A percentile compares a stretch with the other conserved stretches of the same genome.
Conservation (phyloP, 1,140 invertebrate species). For the Pseudachorutes palmiensis region DNA sequence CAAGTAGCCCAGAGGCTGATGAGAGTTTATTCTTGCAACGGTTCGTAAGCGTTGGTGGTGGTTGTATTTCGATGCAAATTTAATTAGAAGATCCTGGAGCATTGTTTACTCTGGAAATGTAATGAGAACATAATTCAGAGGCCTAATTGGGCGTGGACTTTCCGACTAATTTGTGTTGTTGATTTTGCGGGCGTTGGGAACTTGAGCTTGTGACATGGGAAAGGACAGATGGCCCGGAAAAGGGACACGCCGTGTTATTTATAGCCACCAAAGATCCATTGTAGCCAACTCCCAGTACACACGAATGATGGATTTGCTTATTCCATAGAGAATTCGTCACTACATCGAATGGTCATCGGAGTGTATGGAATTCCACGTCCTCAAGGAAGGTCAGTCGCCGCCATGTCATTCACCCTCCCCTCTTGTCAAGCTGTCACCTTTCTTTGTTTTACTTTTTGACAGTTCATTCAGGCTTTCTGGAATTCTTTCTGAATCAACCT, state of each 20-base stretch:
- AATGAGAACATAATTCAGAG: no score
- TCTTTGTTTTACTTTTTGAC: constrained; percentile 2
- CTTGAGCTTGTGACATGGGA: not conserved
- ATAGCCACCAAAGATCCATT: no score
- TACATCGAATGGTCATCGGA: constrained; percentile 64
- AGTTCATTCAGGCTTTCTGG: constrained; percentile 56
- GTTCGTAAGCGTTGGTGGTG: no score
- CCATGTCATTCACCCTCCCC: no score
- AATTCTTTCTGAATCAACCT: constrained; percentile 50
- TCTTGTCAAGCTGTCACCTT: constrained; percentile 1
- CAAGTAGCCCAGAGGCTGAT: no score
- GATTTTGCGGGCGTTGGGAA: not conserved
- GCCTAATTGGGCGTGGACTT: no score
- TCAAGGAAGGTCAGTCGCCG: constrained; percentile 51
- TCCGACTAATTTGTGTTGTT: not conserved
- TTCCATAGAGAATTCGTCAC: constrained; percentile 55
- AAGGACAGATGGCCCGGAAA: not conserved
- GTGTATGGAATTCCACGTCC: constrained; percentile 57
- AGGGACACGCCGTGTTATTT: not conserved
- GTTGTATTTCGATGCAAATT: no score
- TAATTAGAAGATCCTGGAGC: no score
- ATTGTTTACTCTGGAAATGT: no score
- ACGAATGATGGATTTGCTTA: no score
- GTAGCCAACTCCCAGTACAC: no score
- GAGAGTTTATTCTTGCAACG: no score